These are phyloP conservation scores for Sebastes trivittatus DNA, from an alignment of 2,797 vertebrate species.

Conservation along the genomic window DNA sequence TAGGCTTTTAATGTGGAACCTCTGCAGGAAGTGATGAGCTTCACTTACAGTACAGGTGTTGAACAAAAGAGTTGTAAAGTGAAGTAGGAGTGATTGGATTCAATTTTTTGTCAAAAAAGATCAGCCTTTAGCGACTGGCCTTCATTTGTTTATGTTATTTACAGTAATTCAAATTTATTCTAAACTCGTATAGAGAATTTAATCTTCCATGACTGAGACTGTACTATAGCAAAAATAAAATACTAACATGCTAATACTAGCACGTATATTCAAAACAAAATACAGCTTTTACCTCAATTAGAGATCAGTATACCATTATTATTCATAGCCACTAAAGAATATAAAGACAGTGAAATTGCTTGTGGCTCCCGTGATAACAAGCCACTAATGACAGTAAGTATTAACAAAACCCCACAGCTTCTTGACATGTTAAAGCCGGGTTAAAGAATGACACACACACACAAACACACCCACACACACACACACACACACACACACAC, in stretches of 20 bases:
- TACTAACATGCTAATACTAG: neutral
- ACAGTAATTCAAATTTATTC: neutral
- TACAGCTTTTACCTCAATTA: neutral
- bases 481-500: neutral
- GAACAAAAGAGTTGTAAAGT: neutral
- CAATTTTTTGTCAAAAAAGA: neutral
- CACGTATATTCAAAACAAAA: conserved; percentile 5
- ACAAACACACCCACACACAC: conserved; percentile 5
- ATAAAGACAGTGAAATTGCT: conserved; percentile 37
- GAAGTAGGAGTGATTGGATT: neutral
- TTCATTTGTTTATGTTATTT: neutral
- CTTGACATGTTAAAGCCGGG: conserved; percentile 34
- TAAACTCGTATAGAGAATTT: neutral
- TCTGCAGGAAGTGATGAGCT: neutral
- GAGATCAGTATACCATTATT: conserved; percentile 26
- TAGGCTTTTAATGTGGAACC: neutral
- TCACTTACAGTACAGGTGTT: neutral
- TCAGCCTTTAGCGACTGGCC: neutral
- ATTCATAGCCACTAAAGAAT: conserved; percentile 28
- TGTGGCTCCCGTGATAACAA: conserved; percentile 45
- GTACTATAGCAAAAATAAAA: neutral
- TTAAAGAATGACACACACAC: conserved; percentile 19
- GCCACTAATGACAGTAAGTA: conserved; percentile 49
- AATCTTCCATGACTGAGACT: neutral
- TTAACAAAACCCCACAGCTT: conserved; percentile 39